These are phyloP conservation scores for Myiozetetes cayanensis DNA, from an alignment of 2,113 vertebrate genomes.

Conservation along the genomic window DNA sequence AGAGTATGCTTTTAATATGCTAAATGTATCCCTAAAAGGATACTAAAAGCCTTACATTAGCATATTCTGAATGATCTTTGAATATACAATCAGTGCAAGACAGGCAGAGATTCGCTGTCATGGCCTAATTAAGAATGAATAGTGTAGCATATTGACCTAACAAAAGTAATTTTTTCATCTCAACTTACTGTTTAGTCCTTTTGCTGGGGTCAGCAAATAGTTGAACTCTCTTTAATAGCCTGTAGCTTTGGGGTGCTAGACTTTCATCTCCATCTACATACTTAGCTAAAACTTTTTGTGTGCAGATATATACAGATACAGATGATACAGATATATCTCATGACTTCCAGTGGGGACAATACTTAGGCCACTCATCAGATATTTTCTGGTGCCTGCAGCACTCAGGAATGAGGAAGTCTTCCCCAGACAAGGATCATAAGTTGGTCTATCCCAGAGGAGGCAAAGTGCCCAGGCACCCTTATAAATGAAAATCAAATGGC, in stretches of 20 bases:
- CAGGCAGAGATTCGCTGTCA: neutral
- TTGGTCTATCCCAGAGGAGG: neutral
- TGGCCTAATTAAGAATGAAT: conserved; percentile 28
- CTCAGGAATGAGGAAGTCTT: neutral
- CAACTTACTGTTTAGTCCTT: neutral
- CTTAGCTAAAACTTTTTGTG: neutral
- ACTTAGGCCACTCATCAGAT: neutral
- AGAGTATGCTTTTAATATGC: conserved; percentile 38
- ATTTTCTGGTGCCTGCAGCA: neutral
- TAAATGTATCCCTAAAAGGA: conserved; percentile 49
- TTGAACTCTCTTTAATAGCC: neutral
- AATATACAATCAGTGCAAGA: neutral
- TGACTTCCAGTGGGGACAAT: neutral
- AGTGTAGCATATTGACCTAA: conserved; percentile 10
- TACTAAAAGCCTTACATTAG: conserved; percentile 46
- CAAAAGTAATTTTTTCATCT: conserved; percentile 38
- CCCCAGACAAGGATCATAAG: neutral
- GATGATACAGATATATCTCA: neutral
- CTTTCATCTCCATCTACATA: neutral
- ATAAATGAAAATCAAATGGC: conserved; percentile 6
- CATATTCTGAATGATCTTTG: conserved; percentile 37
- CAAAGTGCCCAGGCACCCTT: neutral
- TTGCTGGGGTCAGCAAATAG: neutral
- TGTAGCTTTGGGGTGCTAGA: neutral
- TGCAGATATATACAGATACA: neutral